These are phyloP conservation scores for Elephantulus edwardii DNA, from an alignment of 2,113 vertebrate genomes.

Conservation along the genomic window DNA sequence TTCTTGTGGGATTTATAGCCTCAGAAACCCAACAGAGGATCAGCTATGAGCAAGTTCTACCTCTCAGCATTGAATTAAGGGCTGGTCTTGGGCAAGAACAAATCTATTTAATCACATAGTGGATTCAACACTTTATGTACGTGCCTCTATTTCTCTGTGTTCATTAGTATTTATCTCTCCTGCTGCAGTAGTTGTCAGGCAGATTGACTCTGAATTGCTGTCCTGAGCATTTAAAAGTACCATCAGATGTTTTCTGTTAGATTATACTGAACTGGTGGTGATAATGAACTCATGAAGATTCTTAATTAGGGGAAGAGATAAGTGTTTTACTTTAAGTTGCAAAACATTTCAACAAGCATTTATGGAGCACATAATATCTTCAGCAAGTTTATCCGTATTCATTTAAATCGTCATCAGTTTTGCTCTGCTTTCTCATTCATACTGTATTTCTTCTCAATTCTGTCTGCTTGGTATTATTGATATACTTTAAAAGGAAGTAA, in stretches of 20 bases:
- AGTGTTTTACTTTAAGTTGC: slow-evolving; percentile 36
- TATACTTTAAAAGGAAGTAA: slow-evolving; percentile 44
- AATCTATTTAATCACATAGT: background rate
- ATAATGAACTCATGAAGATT: slow-evolving; percentile 13
- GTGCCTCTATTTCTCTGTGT: background rate
- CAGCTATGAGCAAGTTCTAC: too few species aligned
- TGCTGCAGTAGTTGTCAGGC: background rate
- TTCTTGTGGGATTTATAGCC: too few species aligned
- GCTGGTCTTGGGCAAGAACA: background rate
- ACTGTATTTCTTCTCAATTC: background rate
- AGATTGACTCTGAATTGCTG: background rate
- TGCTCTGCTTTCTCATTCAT: slow-evolving; percentile 16
- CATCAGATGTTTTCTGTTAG: slow-evolving; percentile 59
- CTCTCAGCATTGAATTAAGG: too few species aligned
- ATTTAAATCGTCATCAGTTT: slow-evolving; percentile 27
- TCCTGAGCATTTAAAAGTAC: background rate
- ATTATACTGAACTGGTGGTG: background rate
- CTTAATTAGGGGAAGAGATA: slow-evolving; percentile 20
- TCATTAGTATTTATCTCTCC: background rate
- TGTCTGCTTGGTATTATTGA: slow-evolving; percentile 30
- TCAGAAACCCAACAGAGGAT: too few species aligned
- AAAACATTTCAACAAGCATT: slow-evolving; percentile 14
- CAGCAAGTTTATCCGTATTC: background rate
- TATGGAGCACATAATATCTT: slow-evolving; percentile 21
- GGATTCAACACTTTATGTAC: background rate